Evolutionary conservation across 2,113 vertebrate species (phyloP).

Genomic region (Poeciliopsis occidentalis): DNA sequence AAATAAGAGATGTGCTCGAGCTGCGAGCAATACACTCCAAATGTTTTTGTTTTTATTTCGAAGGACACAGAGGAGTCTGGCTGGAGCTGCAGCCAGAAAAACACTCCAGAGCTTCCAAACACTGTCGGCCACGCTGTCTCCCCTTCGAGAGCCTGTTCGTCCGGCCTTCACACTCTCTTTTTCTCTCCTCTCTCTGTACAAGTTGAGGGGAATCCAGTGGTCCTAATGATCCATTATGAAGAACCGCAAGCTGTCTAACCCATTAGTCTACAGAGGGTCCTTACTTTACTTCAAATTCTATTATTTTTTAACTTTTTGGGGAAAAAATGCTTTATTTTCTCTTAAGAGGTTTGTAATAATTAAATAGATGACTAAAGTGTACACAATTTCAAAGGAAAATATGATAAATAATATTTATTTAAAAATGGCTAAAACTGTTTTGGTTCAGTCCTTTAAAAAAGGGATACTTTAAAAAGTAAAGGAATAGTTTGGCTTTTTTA

Average conservation of each 20-base stretch:
- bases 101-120: conserved; percentile 70
- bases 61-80: conserved; percentile 70
- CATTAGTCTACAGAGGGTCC: no score
- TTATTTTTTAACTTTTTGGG: no score
- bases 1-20: conserved; percentile 72
- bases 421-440: no score
- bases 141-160: conserved; percentile 29
- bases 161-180: conserved; percentile 34
- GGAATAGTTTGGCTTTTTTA: no score
- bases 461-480: no score
- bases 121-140: conserved; percentile 41
- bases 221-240: conserved; percentile 25
- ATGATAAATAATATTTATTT: no score
- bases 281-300: no score
- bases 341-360: no score
- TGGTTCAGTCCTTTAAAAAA: no score
- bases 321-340: no score
- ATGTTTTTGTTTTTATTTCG: conserved; percentile 76
- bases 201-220: conserved; percentile 9
- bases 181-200: neutral
- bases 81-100: conserved; percentile 63
- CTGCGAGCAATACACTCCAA: conserved; percentile 60
- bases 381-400: no score
- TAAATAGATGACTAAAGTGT: no score
- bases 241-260: neutral